Evolutionary conservation across 2,797 vertebrate species (phyloP), one percentile per base, ranked within the genome.

Genomic region (Eupleurogrammus muticus): DNA sequence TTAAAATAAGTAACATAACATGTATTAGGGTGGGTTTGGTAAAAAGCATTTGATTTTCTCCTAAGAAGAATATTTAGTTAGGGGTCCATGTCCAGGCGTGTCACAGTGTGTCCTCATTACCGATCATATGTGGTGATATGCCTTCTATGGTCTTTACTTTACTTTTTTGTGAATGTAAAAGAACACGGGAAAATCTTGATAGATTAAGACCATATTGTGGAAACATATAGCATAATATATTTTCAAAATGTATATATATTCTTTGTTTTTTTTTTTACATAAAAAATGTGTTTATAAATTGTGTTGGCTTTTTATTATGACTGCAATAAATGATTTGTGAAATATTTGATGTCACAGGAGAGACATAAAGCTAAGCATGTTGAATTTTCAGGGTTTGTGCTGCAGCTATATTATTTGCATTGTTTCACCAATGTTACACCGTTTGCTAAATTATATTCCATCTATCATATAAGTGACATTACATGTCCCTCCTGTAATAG

Each of bases 31-130:
- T 16, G 11, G 19, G 44, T 42, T 24, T 38, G 5, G 1, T 54
- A 2, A 44, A 42, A 5, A 42, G 5, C 13, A 40, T 40, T 40
- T 40, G 50, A 55, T n/a, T n/a, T n/a, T n/a, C n/a, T 32, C 9
- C 13, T 0, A 28, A 34, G 12, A 48, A 14, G n/a, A 16, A 6
- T 0, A 1, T 62, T 34, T 49, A 5, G 46, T 20, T 7, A 19
- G 36, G 9, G 9, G n/a, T 76, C 8, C 14, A n/a, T 53, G 59
- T 32, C 75, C 14, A 70, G 56, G 6, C 34, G 12, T 64, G 28
- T 62, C 21, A 28, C n/a, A n/a, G n/a, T n/a, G 32, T 47, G 3
- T 53, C 9, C 0, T 49, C 28, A 16, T 9, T 4, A 40, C 7
- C 19, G 32, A 28, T 50, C 53, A 52, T 28, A 56, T 19, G 36